Percentiles rank a stretch among this genome's conserved stretches.
phyloP scores from a whole-genome alignment of 2,113 vertebrate species.

The Recurvirostra avosetta region DNA sequence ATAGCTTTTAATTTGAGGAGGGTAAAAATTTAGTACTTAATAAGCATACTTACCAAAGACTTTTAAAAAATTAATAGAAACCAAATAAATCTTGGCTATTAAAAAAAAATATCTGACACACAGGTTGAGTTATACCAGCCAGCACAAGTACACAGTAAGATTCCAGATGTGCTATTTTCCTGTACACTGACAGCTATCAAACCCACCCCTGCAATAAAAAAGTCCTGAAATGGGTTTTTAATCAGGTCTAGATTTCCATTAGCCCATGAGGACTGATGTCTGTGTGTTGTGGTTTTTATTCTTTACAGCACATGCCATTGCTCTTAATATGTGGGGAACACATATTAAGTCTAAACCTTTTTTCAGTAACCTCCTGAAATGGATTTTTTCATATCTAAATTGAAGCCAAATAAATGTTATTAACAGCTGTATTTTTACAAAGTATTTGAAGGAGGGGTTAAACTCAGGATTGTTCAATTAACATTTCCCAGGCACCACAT shows the following conservation, averaged over 20 bases:
- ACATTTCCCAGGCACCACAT: slow-evolving; percentile 5
- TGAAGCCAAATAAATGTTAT: slow-evolving; percentile 62
- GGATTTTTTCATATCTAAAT: slow-evolving; percentile 52
- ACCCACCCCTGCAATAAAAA: slow-evolving; percentile 71
- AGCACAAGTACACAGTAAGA: slow-evolving; percentile 66
- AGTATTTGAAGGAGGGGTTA: slow-evolving; percentile 20
- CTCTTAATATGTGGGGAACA: slow-evolving; percentile 59
- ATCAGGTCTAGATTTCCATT: slow-evolving; percentile 69
- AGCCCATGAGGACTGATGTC: slow-evolving; percentile 55
- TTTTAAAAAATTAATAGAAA: slow-evolving; percentile 73
- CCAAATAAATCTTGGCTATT: slow-evolving; percentile 74
- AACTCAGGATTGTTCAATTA: slow-evolving; percentile 14
- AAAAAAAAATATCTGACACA: slow-evolving; percentile 59
- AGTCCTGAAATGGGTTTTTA: slow-evolving; percentile 71
- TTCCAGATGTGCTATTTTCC: slow-evolving; percentile 78
- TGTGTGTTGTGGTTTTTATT: slow-evolving; percentile 67
- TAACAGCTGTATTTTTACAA: slow-evolving; percentile 53
- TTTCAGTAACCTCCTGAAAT: slow-evolving; percentile 44
- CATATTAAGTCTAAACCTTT: slow-evolving; percentile 54
- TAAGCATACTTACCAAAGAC: slow-evolving; percentile 59
- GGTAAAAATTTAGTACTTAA: slow-evolving; percentile 66
- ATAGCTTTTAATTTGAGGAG: slow-evolving; percentile 69
- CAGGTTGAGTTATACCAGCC: slow-evolving; percentile 75
- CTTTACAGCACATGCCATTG: slow-evolving; percentile 59
- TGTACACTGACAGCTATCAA: slow-evolving; percentile 77